Conservation (phyloP, 1,140 invertebrate species). For the Brachionus angularis region DNA sequence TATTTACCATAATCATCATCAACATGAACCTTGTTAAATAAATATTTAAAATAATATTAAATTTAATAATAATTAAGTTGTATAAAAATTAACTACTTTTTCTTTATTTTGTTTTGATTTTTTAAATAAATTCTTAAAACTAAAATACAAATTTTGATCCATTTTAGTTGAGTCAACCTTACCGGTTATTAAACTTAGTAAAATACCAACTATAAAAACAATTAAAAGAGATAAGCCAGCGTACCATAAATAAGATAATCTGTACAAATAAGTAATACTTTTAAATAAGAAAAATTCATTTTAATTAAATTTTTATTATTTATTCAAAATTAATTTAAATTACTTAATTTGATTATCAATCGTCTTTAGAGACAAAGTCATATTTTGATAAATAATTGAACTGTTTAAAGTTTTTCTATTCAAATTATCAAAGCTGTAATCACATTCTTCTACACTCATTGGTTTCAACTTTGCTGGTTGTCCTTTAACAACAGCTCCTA, state of each 20-base stretch:
- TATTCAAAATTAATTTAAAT: conserved; percentile 1
- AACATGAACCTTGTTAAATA: no score
- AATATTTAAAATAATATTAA: no score
- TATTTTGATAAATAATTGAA: background rate
- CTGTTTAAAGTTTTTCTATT: no score
- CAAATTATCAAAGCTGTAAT: no score
- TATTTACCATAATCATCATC: no score
- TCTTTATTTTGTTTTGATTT: no score
- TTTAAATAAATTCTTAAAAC: no score
- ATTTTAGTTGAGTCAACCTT: background rate
- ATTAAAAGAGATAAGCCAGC: background rate
- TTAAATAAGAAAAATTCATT: conserved; percentile 5
- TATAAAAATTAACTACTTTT: no score
- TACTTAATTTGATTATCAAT: background rate
- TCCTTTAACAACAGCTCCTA: conserved; percentile 19
- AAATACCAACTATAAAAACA: background rate
- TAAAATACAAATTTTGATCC: conserved; percentile 6
- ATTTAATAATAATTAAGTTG: no score
- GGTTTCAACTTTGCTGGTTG: background rate
- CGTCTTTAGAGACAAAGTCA: background rate
- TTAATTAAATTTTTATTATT: background rate
- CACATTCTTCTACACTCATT: background rate
- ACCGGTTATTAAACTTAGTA: conserved; percentile 12
- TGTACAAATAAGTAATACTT: conserved; percentile 17
- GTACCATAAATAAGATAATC: conserved; percentile 41